Percentiles rank a stretch among this genome's conserved stretches.
Evolutionary conservation across 2,113 vertebrate species (phyloP).

Genomic region (Ramphastos sulfuratus): DNA sequence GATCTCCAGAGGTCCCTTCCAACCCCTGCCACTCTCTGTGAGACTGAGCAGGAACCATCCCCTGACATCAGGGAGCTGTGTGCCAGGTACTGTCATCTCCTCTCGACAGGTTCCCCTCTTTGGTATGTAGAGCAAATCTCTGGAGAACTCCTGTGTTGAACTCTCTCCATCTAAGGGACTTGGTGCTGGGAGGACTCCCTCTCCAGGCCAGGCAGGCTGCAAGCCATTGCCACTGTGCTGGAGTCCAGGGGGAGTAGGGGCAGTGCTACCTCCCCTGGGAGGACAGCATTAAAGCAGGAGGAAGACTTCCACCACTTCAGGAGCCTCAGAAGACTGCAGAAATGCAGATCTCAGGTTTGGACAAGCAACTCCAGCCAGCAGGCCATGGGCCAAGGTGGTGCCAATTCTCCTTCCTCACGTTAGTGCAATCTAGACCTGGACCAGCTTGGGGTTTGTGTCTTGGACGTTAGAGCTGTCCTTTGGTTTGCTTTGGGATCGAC

Average conservation of each 20-base stretch:
- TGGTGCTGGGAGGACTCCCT: background rate
- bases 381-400: slow-evolving; percentile 47
- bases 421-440: slow-evolving; percentile 87
- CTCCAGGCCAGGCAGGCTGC: background rate
- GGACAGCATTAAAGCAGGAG: slow-evolving; percentile 13
- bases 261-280: background rate
- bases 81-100: background rate
- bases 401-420: slow-evolving; percentile 55
- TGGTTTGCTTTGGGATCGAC: slow-evolving; percentile 78
- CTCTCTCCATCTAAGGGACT: background rate
- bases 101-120: slow-evolving; percentile 41
- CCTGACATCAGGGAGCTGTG: background rate
- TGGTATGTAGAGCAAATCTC: slow-evolving; percentile 54
- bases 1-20: no score
- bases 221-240: background rate
- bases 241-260: background rate
- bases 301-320: background rate
- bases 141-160: background rate
- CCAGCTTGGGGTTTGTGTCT: slow-evolving; percentile 25
- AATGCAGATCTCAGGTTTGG: slow-evolving; percentile 26
- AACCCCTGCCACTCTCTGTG: background rate
- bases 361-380: slow-evolving; percentile 57
- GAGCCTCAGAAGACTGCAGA: background rate
- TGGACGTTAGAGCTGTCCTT: slow-evolving; percentile 70
- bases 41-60: background rate